phyloP scores from a whole-genome alignment of 2,113 vertebrate species.

The Oriolus oriolus region DNA sequence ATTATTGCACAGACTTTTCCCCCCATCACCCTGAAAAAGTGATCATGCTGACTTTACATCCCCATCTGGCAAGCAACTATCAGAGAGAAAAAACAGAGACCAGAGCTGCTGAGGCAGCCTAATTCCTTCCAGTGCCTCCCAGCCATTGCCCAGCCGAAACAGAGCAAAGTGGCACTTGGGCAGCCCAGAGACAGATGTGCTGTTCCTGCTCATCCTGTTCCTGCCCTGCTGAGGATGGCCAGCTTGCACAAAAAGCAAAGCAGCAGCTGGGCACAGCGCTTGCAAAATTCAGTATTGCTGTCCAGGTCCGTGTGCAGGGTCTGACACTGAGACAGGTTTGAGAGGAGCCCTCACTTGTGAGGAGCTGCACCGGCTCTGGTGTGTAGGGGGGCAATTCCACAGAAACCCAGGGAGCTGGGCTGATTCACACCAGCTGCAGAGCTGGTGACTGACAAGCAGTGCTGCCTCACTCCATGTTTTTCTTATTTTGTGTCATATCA shows the following conservation, averaged over 20 bases:
- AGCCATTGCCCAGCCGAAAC: rapidly evolving
- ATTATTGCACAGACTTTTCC: background rate
- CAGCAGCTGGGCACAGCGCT: background rate
- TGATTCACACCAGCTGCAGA: background rate
- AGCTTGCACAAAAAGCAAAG: background rate
- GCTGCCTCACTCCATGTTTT: background rate
- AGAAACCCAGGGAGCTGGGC: background rate
- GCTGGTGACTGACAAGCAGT: background rate
- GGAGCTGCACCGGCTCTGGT: background rate
- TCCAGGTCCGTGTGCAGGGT: background rate
- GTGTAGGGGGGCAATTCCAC: background rate
- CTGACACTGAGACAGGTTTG: background rate
- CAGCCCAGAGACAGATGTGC: background rate
- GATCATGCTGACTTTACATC: rapidly evolving
- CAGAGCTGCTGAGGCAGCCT: background rate
- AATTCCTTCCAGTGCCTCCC: background rate
- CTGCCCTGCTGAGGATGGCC: background rate
- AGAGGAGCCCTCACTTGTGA: background rate
- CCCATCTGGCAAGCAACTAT: background rate
- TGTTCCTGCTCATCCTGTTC: background rate
- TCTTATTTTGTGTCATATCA: background rate
- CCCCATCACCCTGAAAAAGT: background rate
- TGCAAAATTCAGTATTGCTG: background rate
- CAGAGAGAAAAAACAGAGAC: background rate
- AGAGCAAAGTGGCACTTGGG: background rate